phyloP scores from a whole-genome alignment of 2,797 vertebrate species.

The Intellagama lesueurii region DNA sequence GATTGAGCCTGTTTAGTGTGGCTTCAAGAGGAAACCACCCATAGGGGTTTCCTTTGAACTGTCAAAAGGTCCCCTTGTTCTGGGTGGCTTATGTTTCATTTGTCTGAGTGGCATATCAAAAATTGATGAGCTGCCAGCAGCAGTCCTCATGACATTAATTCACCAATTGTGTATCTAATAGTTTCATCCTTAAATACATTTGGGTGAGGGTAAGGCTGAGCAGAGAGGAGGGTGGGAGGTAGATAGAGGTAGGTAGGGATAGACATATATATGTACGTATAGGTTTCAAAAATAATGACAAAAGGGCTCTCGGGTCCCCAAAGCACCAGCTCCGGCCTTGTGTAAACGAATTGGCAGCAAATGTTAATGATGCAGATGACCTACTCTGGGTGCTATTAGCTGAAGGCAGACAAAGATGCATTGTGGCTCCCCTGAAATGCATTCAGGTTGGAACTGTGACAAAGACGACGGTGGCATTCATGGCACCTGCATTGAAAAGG shows the following conservation, averaged over 20 bases:
- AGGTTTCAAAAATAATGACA: constrained; percentile 81
- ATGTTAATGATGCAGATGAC: constrained; percentile 76
- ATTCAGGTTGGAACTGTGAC: constrained; percentile 44
- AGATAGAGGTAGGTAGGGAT: not conserved
- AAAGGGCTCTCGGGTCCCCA: constrained; percentile 56
- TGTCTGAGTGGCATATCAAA: constrained; percentile 99
- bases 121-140: constrained; percentile 99
- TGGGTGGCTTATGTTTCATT: constrained; percentile 99
- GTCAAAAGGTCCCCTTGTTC: constrained; percentile 99
- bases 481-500: constrained; percentile 27
- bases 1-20: constrained; percentile 88
- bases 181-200: constrained; percentile 91
- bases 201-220: constrained; percentile 84
- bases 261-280: constrained; percentile 24
- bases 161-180: constrained; percentile 95
- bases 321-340: constrained; percentile 57
- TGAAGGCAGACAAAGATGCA: constrained; percentile 74
- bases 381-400: constrained; percentile 70
- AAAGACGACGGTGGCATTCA: constrained; percentile 59
- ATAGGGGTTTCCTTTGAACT: constrained; percentile 99
- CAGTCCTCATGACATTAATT: constrained; percentile 94
- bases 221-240: constrained; percentile 47
- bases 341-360: constrained; percentile 68
- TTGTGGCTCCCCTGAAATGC: constrained; percentile 57
- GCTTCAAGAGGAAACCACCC: constrained; percentile 99